Evolutionary conservation across 64 coral and sea anemone species (phyloP).

Genomic region (Catalaphyllia jardinei): DNA sequence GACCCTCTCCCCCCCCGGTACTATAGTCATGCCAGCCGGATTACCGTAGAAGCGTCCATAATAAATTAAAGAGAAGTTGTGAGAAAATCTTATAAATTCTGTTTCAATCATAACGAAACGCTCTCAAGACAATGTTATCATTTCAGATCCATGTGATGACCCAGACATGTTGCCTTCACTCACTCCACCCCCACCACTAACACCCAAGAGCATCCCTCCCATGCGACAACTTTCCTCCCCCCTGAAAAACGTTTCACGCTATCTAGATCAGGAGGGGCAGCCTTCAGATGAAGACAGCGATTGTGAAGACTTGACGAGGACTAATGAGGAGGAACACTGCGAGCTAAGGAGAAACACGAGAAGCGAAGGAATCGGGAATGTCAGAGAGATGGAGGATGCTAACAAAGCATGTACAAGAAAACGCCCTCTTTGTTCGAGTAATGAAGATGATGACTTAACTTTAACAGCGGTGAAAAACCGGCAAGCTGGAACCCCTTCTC

Average conservation of each 20-base stretch:
- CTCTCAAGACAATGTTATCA: not conserved
- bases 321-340: not conserved
- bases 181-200: conserved; percentile 66
- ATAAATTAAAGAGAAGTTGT: not conserved
- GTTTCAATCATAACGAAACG: not conserved
- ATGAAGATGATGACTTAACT: conserved; percentile 4
- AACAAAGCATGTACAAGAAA: not conserved
- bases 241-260: conserved; percentile 52
- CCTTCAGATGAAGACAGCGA: conserved; percentile 39
- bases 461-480: not conserved
- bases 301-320: not conserved
- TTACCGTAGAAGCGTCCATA: too few species aligned
- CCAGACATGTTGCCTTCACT: conserved; percentile 16
- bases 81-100: not conserved
- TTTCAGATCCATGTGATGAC: conserved; percentile 27
- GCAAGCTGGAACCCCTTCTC: conserved; percentile 14
- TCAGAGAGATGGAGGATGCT: not conserved
- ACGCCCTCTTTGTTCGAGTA: not conserved
- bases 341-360: not conserved
- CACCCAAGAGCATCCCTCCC: conserved; percentile 67
- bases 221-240: conserved; percentile 63
- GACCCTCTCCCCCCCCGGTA: too few species aligned
- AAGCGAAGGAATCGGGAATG: not conserved
- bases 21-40: too few species aligned
- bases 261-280: conserved; percentile 45